phyloP scores from a whole-genome alignment of 1,140 invertebrate genomes.

The Myzus persicae region DNA sequence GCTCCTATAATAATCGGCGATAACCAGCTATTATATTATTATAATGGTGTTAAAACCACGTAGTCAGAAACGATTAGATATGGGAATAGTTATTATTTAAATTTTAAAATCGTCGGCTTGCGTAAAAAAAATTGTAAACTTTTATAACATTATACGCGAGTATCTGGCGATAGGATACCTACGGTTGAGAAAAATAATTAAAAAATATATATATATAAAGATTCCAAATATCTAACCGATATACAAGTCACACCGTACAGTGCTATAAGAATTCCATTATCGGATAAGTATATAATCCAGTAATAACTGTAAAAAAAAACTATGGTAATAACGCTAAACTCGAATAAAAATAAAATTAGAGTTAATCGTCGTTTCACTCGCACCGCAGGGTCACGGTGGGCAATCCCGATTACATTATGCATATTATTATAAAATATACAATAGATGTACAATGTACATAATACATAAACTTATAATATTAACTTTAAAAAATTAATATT shows the following conservation, averaged over 20 bases:
- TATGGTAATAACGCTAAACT: background rate
- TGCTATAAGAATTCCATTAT: background rate
- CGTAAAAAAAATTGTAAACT: background rate
- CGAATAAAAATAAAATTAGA: slow-evolving; percentile 1
- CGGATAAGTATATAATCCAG: background rate
- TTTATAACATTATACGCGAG: background rate
- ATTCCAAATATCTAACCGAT: background rate
- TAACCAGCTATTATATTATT: background rate
- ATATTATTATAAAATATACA: background rate
- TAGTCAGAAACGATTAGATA: background rate
- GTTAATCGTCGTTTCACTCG: background rate
- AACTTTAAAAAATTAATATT: background rate
- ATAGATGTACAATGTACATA: too few species aligned
- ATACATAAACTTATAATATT: background rate
- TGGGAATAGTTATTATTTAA: background rate
- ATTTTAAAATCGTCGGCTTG: background rate
- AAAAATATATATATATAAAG: background rate
- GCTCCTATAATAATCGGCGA: background rate
- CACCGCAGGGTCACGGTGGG: too few species aligned
- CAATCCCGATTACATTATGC: slow-evolving; percentile 7
- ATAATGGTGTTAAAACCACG: background rate
- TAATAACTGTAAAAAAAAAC: background rate
- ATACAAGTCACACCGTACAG: background rate
- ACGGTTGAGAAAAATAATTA: background rate
- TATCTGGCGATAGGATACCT: background rate